phyloP scores from a whole-genome alignment of 2,888 invertebrate genomes.

The Catocala sponsa region DNA sequence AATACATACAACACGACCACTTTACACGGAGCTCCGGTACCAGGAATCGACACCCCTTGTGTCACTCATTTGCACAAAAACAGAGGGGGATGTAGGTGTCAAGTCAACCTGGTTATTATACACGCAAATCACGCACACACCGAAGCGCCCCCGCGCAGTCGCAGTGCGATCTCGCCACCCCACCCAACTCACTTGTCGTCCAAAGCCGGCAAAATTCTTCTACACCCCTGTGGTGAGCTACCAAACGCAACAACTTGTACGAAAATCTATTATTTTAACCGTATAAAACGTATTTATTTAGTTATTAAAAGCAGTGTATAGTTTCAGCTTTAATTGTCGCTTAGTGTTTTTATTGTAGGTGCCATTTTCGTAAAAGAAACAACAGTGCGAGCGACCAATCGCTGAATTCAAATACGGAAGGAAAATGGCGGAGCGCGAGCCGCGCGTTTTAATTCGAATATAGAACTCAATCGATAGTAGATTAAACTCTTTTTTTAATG shows the following conservation, averaged over 20 bases:
- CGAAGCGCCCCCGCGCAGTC: conserved; percentile 74
- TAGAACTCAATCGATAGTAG: conserved; percentile 54
- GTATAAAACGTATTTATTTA: conserved; percentile 56
- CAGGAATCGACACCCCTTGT: conserved; percentile 58
- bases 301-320: conserved; percentile 41
- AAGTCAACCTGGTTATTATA: conserved; percentile 59
- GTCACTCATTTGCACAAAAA: conserved; percentile 16
- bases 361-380: conserved; percentile 43
- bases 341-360: conserved; percentile 65
- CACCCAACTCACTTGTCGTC: conserved; percentile 78
- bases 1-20: conserved; percentile 68
- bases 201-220: conserved; percentile 83
- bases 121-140: conserved; percentile 80
- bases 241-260: conserved; percentile 81
- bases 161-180: conserved; percentile 71
- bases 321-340: conserved; percentile 60
- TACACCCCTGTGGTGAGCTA: conserved; percentile 79
- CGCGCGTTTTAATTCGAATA: conserved; percentile 62
- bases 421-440: conserved; percentile 77
- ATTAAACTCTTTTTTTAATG: conserved; percentile 39
- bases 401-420: conserved; percentile 60
- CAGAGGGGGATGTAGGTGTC: conserved; percentile 64
- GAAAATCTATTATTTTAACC: conserved; percentile 58
- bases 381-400: conserved; percentile 53
- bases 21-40: conserved; percentile 58